Base-by-base conservation (phyloP, 1,140 invertebrate genomes). In the Protaetia brevitarsis region DNA sequence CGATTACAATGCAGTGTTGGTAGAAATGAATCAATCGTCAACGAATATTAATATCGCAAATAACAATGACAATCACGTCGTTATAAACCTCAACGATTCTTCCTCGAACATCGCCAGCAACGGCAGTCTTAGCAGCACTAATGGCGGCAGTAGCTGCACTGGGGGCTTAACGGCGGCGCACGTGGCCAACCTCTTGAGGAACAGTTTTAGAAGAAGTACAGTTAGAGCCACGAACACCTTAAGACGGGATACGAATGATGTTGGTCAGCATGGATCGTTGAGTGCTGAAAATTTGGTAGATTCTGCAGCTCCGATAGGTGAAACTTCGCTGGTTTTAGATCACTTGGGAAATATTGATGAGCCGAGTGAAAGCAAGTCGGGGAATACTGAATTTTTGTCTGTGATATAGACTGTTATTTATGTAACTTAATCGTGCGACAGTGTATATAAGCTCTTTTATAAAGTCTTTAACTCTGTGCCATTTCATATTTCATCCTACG, bases 1-100 rank as follows among this genome's bases (percentile, higher is more conserved):
- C 0, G 84, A 87, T 70, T 88, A 88, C 64, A 82, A 84, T 16
- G 81, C 85, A 0, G 86, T 88, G 1, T 76, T 88, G 30, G 83
- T 87, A 6, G 76, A 77, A 65, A 76, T 74, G 73, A 75, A 69
- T 36, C 68, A 73, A 60, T 64, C 70, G 10, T 3, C 34, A 16
- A 37, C 10, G 4, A 65, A 27, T 3, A 0, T 19, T 19, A 56
- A 19, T 28, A 63, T 11, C 31, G 16, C 10, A 28, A 29, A 30
- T 13, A 21, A 31, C 26, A 28, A n/a, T 27, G 8, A 11, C 34
- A 5, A 19, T 37, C 4, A 41, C 41, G 7, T 56, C 8, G 66
- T 41, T 11, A 57, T 34, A 23, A 45, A 51, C n/a, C 31, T 31
- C 4, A 37, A 11, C 0, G 34, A 37, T 11, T 37, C 34, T 13